A percentile compares a stretch with the other conserved stretches of the same genome.
Evolutionary conservation across 2,888 invertebrate species (phyloP).

Genomic region (Asteroscopus sphinx): DNA sequence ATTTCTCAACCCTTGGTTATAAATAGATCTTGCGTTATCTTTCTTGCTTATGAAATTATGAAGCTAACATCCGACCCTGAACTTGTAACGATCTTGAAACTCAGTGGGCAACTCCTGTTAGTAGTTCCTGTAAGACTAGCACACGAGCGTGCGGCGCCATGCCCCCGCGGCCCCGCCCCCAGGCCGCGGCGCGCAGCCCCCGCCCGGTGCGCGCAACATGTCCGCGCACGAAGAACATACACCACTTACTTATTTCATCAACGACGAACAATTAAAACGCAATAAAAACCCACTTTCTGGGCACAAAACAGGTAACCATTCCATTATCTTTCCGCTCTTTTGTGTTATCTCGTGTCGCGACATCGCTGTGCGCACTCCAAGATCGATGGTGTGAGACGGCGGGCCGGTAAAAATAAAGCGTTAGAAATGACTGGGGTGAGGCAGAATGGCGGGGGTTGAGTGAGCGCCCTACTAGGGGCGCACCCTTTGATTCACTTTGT

Average conservation of each 20-base stretch:
- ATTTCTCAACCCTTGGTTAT: not conserved
- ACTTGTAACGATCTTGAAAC: slow-evolving; percentile 41
- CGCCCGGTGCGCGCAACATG: slow-evolving; percentile 74
- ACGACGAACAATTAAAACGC: slow-evolving; percentile 78
- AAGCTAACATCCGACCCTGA: slow-evolving; percentile 44
- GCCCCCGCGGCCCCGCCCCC: slow-evolving; percentile 49
- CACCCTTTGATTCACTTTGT: slow-evolving; percentile 77
- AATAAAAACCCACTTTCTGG: slow-evolving; percentile 73
- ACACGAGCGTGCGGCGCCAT: slow-evolving; percentile 23
- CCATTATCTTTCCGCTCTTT: slow-evolving; percentile 49
- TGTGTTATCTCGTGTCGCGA: slow-evolving; percentile 39
- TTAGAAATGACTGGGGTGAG: slow-evolving; percentile 87
- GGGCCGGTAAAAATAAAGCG: slow-evolving; percentile 89
- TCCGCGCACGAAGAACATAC: slow-evolving; percentile 76
- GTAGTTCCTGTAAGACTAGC: slow-evolving; percentile 12
- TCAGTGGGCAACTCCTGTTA: slow-evolving; percentile 19
- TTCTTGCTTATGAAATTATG: slow-evolving; percentile 3
- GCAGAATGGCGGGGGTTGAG: slow-evolving; percentile 89
- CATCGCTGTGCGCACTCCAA: slow-evolving; percentile 54
- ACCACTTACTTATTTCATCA: slow-evolving; percentile 76
- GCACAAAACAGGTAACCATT: slow-evolving; percentile 76
- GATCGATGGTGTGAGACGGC: slow-evolving; percentile 84
- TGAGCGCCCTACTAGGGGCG: slow-evolving; percentile 81
- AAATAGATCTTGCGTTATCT: not conserved
- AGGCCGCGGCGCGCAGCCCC: slow-evolving; percentile 36